Percentiles rank a stretch among this genome's conserved stretches.
phyloP scores from a whole-genome alignment of 2,888 invertebrate species.

The Machimus atricapillus region DNA sequence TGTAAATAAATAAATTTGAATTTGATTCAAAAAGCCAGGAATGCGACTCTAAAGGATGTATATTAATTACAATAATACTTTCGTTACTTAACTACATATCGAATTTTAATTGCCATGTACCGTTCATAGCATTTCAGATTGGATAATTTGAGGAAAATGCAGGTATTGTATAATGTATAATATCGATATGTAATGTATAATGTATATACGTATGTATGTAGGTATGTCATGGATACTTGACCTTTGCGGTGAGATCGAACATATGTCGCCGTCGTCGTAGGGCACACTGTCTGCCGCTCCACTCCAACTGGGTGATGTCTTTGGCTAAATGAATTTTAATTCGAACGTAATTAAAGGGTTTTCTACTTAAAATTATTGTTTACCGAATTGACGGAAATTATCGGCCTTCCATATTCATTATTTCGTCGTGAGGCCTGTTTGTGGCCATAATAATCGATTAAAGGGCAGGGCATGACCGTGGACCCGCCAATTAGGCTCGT shows the following conservation, averaged over 20 bases:
- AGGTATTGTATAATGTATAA: background rate
- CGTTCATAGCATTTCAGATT: background rate
- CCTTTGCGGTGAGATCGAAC: background rate
- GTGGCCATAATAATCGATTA: slow-evolving; percentile 4
- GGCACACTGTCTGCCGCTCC: background rate
- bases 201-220: background rate
- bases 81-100: too few relatives aligned
- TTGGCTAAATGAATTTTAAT: slow-evolving; percentile 9
- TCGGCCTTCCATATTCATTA: slow-evolving; percentile 9
- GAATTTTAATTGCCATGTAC: background rate
- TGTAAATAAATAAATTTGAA: too few relatives aligned
- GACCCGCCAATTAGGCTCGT: background rate
- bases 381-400: slow-evolving; percentile 11
- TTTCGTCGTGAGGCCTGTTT: background rate
- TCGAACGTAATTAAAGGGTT: slow-evolving; percentile 17
- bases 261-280: background rate
- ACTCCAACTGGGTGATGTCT: background rate
- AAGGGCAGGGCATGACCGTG: background rate
- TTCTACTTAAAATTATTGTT: slow-evolving; percentile 2
- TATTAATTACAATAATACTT: too few relatives aligned
- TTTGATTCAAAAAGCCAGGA: too few relatives aligned
- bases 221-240: background rate
- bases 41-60: too few relatives aligned
- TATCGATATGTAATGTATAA: too few relatives aligned
- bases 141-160: background rate